Evolutionary conservation across 2,888 invertebrate genomes (phyloP).

Genomic region (Monoplex corrugatus): DNA sequence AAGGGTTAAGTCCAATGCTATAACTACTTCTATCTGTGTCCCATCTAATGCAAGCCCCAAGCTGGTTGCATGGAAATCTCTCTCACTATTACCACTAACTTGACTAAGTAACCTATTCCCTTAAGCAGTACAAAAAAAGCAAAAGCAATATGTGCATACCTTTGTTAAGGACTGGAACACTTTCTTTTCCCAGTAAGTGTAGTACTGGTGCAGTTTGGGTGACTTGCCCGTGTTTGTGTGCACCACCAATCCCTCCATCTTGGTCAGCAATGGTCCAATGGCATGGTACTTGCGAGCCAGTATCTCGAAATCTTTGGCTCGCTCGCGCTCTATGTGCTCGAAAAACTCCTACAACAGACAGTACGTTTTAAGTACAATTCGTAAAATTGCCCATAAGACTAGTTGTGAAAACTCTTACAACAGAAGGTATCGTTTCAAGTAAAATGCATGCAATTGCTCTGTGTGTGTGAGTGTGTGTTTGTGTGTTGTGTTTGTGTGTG

Average conservation of each 20-base stretch:
- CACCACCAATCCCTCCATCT: slow-evolving; percentile 92
- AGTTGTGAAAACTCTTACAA: background rate
- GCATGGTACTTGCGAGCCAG: slow-evolving; percentile 90
- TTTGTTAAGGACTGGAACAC: slow-evolving; percentile 87
- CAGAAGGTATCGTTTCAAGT: too few relatives aligned
- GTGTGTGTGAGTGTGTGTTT: background rate
- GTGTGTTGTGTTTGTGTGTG: background rate
- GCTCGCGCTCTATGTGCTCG: slow-evolving; percentile 86
- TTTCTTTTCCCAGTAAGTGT: slow-evolving; percentile 91
- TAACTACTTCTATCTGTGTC: too few relatives aligned
- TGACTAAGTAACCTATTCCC: background rate
- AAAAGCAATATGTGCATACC: slow-evolving; percentile 79
- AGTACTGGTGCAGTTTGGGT: slow-evolving; percentile 89
- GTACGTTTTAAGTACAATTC: background rate
- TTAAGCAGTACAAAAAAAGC: background rate
- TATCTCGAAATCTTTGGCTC: slow-evolving; percentile 87
- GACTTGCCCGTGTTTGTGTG: slow-evolving; percentile 90
- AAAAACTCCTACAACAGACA: slow-evolving; percentile 86
- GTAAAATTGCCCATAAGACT: too few relatives aligned
- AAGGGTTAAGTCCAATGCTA: too few relatives aligned
- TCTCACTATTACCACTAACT: too few relatives aligned
- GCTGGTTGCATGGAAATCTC: too few relatives aligned
- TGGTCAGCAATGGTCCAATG: slow-evolving; percentile 90
- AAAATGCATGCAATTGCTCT: too few relatives aligned
- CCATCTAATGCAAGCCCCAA: too few relatives aligned